phyloP scores from a whole-genome alignment of 2,113 vertebrate species.

The Copsychus sechellarum region DNA sequence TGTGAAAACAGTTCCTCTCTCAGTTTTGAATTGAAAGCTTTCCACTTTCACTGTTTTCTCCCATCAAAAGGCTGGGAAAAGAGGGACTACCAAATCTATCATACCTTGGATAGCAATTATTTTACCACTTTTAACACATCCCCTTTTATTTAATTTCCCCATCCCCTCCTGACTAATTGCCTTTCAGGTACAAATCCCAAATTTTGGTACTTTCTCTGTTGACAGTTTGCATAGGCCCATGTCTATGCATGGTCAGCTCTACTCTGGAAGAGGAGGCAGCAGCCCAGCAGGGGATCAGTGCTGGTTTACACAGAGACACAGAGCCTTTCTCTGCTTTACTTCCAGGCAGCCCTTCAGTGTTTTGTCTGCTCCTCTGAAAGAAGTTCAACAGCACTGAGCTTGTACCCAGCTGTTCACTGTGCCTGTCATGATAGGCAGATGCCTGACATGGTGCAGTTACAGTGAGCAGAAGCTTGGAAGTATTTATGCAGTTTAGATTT shows the following conservation, averaged over 20 bases:
- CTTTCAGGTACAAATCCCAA: background rate
- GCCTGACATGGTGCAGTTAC: background rate
- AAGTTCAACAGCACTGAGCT: background rate
- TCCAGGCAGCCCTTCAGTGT: fast-evolving
- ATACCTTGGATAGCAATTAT: background rate
- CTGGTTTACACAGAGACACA: fast-evolving
- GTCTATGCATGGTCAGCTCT: background rate
- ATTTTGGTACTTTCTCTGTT: background rate
- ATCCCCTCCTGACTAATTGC: background rate
- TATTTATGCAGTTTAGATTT: background rate
- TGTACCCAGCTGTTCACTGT: background rate
- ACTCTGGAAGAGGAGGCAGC: background rate
- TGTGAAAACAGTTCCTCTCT: background rate
- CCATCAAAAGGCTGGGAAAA: background rate
- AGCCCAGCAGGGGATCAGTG: background rate
- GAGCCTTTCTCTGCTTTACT: background rate
- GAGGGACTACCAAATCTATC: background rate
- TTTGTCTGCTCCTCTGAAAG: background rate
- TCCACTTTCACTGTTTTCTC: background rate
- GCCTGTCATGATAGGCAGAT: background rate
- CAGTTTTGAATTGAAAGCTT: background rate
- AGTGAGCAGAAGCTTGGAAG: background rate
- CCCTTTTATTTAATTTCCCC: background rate
- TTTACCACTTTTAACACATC: background rate
- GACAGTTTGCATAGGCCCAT: background rate